phyloP scores from a whole-genome alignment of 1,140 invertebrate species.

The Mycetomoellerius zeteki region DNA sequence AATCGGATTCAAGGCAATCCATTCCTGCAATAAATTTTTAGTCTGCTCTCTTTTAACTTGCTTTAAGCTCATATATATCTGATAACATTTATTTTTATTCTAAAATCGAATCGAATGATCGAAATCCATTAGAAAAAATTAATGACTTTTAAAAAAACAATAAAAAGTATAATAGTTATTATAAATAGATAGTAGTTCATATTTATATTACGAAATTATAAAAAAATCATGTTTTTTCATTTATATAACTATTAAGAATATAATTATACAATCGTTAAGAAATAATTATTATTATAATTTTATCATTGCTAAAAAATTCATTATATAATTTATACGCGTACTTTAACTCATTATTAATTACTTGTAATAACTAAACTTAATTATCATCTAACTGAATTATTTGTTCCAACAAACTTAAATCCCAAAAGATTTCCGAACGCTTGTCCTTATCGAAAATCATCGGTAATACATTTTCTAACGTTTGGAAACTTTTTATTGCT shows the following conservation, averaged over 20 bases:
- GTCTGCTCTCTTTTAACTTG: not conserved
- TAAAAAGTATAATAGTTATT: not conserved
- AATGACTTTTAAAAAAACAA: not conserved
- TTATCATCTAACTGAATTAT: not conserved
- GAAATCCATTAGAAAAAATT: not conserved
- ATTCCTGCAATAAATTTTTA: slow-evolving; percentile 46
- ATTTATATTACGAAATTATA: slow-evolving; percentile 10
- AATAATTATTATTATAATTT: not conserved
- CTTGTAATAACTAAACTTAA: slow-evolving; percentile 9
- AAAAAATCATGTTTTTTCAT: not conserved
- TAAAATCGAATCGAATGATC: not conserved
- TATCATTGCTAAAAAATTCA: not conserved
- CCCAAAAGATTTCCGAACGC: not conserved
- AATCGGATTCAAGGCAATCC: slow-evolving; percentile 29
- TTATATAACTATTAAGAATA: not conserved
- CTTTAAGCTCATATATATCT: slow-evolving; percentile 11
- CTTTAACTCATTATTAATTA: slow-evolving; percentile 1
- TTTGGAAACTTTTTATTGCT: slow-evolving; percentile 41
- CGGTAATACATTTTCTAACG: slow-evolving; percentile 24
- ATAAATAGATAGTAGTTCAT: not conserved
- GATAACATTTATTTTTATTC: slow-evolving; percentile 32
- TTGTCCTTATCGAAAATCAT: not conserved
- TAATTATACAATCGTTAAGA: not conserved
- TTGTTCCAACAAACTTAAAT: not conserved
- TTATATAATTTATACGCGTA: not conserved